Conservation (phyloP, 2,113 vertebrate genomes). For the Mola mola region DNA sequence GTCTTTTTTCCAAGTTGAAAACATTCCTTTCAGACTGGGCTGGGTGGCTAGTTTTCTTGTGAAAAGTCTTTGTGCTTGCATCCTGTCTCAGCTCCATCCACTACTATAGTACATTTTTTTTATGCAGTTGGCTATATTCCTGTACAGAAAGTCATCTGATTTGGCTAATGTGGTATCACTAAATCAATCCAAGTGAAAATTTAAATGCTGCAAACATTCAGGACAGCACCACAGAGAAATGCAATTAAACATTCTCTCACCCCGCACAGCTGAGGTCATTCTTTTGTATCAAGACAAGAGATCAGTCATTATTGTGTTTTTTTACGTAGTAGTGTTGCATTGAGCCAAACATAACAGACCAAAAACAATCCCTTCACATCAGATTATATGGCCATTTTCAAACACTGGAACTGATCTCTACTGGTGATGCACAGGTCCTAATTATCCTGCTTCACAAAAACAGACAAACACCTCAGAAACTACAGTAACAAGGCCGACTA, state of each 20-base stretch:
- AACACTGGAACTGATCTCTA: conserved; percentile 13
- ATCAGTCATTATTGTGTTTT: conserved; percentile 55
- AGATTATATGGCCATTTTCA: conserved; percentile 49
- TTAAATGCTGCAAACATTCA: neutral
- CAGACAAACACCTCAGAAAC: conserved; percentile 3
- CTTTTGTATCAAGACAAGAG: conserved; percentile 42
- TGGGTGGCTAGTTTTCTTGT: conserved; percentile 48
- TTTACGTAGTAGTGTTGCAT: conserved; percentile 30
- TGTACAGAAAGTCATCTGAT: neutral
- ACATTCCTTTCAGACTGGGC: conserved; percentile 30
- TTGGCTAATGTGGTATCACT: no score
- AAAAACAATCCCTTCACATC: conserved; percentile 56
- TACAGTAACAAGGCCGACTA: neutral
- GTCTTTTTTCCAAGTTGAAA: conserved; percentile 43
- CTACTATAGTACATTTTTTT: neutral
- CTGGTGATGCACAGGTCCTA: neutral
- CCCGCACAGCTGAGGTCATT: conserved; percentile 40
- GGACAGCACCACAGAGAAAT: conserved; percentile 5
- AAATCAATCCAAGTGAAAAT: neutral
- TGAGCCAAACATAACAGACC: conserved; percentile 44
- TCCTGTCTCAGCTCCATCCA: conserved; percentile 25
- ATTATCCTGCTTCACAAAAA: conserved; percentile 15
- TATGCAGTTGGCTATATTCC: conserved; percentile 1
- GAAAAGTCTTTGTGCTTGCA: conserved; percentile 39
- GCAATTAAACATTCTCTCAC: conserved; percentile 7